Evolutionary conservation across 2,888 invertebrate genomes (phyloP), one percentile per base, ranked within the genome.

Genomic region (Aromia moschata): DNA sequence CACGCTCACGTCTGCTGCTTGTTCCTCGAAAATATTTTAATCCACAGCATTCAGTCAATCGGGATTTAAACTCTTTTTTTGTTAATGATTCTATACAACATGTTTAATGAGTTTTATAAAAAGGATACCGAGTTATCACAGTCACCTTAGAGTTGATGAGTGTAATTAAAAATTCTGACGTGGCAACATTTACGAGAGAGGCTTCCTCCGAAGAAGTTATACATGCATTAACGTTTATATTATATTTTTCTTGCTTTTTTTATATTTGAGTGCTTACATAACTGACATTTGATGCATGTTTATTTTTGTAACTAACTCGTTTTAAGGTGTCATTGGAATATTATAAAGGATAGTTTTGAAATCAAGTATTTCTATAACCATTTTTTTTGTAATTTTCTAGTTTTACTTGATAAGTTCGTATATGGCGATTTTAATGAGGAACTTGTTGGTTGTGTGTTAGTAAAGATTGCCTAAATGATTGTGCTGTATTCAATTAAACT

Each of bases 81-180:
- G 30, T 44, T 4, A 12, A 14, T 44, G 15, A 44, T 44, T 14
- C 30, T 44, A 44, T 20, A 43, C 20, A 44, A 11, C 33, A n/a
- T 33, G 7, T 43, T 43, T 43, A 43, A 43, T 43, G 12, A 43
- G 11, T 43, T 43, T 43, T 43, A 16, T 25, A 20, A 25, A 41
- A 43, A 43, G 25, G 12, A 1, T 43, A n/a, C 9, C n/a, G 20
- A 43, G 18, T 43, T 18, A 43, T 43, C 43, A 38, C 15, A 49
- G 37, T 49, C 49, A 49, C 38, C 38, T 49, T 36, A 38, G 15
- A 33, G 20, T 14, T 38, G 38, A 49, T 49, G 33, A 20, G 49
- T 15, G 38, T 49, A 36, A 49, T 49, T 49, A 49, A 49, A 38
- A 49, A 49, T 25, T 40, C 12, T 38, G 49, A 49, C 49, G 12